Evolutionary conservation across 2,113 vertebrate species (phyloP).

Genomic region (Chaetodon trifascialis): DNA sequence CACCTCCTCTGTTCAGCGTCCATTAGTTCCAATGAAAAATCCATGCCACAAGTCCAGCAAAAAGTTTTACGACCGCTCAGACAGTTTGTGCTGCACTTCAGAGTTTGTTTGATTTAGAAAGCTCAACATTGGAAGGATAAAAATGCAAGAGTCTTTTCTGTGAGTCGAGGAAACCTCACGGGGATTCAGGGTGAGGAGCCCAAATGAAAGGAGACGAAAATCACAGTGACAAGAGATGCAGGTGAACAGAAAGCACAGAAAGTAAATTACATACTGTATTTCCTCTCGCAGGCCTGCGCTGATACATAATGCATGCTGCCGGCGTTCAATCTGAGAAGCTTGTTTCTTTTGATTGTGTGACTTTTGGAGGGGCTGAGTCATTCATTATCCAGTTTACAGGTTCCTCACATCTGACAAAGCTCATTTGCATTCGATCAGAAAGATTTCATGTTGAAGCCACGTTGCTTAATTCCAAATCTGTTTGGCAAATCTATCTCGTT

Average conservation of each 20-base stretch:
- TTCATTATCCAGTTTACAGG: slow-evolving; percentile 26
- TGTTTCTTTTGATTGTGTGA: background rate
- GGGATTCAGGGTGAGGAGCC: background rate
- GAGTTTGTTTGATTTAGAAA: slow-evolving; percentile 1
- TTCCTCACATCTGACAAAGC: slow-evolving; percentile 33
- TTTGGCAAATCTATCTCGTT: slow-evolving; percentile 39
- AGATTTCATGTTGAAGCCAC: background rate
- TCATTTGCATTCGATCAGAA: slow-evolving; percentile 28
- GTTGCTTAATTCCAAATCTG: slow-evolving; percentile 1
- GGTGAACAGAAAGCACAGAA: slow-evolving; percentile 15
- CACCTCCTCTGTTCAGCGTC: background rate
- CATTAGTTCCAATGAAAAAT: slow-evolving; percentile 43
- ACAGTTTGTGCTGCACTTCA: slow-evolving; percentile 1
- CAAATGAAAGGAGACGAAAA: background rate
- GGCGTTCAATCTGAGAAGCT: slow-evolving; percentile 16
- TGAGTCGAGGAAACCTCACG: background rate
- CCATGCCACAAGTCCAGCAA: background rate
- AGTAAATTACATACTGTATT: background rate
- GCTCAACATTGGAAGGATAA: background rate
- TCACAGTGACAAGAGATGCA: background rate
- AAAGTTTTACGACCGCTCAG: background rate
- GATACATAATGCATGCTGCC: slow-evolving; percentile 40
- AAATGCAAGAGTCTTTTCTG: slow-evolving; percentile 16
- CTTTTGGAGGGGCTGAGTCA: slow-evolving; percentile 14
- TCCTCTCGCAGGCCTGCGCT: slow-evolving; percentile 5